Evolutionary conservation across 2,888 invertebrate genomes (phyloP), one percentile per base, ranked within the genome.

Genomic region (Seira musarum): DNA sequence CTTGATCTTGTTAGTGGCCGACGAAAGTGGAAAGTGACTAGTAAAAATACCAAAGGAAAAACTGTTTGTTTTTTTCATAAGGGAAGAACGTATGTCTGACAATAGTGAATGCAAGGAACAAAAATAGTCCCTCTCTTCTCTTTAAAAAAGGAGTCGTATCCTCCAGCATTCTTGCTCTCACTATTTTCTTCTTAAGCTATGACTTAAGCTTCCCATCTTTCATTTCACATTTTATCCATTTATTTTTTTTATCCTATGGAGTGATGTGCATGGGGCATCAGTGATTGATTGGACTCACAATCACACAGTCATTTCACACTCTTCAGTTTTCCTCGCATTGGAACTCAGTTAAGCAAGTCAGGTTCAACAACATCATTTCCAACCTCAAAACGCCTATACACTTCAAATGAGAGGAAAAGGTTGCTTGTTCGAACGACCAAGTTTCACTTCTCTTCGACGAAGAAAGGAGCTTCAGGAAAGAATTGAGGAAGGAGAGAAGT

Each of bases 261-360:
- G 5, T 25, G 46, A 69, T 69, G 68, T 77, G 66, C 70, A 77
- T 77, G 70, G 77, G 35, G 70, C 77, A 66, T 77, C 71, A 35
- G 77, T 77, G 77, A 77, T 77, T 77, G 77, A 77, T 77, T 77
- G 77, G 71, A 53, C 66, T 70, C 71, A 77, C 77, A 71, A 76
- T 69, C 76, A 76, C 64, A 63, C 65, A 77, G 77, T 77, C 71
- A 77, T 77, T 77, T 77, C 71, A 77, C 77, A 71, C 77, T 66
- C 70, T 30, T 25, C 22, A 70, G 35, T 65, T 46, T 40, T n/a
- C n/a, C n/a, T n/a, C n/a, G n/a, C n/a, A n/a, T n/a, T n/a, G n/a
- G n/a, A n/a, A n/a, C n/a, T n/a, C n/a, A n/a, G n/a, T n/a, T n/a
- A n/a, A n/a, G n/a, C n/a, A n/a, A n/a, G n/a, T n/a, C n/a, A n/a